phyloP scores from a whole-genome alignment of 2,113 vertebrate genomes.

The Microtus pennsylvanicus region DNA sequence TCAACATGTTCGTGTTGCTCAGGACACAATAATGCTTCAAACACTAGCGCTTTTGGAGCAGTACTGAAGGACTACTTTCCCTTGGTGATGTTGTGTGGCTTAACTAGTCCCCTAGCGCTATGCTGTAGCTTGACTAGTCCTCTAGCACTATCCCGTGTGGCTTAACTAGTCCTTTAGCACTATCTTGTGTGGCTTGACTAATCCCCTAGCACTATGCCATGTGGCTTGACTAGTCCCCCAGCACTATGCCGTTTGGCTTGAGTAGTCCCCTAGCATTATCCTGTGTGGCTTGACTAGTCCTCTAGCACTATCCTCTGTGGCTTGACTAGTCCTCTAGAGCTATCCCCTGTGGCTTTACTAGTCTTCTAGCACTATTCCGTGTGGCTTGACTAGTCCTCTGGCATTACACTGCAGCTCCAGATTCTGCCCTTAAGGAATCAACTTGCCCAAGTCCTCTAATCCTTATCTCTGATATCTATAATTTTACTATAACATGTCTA shows the following conservation, averaged over 20 bases:
- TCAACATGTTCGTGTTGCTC: not conserved
- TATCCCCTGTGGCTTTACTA: too few relatives aligned
- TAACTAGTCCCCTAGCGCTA: too few relatives aligned
- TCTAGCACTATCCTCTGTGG: too few relatives aligned
- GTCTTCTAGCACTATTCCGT: not conserved
- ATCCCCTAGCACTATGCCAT: not conserved
- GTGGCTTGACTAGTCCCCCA: too few relatives aligned
- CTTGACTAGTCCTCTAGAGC: too few relatives aligned
- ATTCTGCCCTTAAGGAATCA: not conserved
- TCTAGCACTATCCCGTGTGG: too few relatives aligned
- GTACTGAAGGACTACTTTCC: not conserved
- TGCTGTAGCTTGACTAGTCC: too few relatives aligned
- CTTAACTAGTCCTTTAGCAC: not conserved
- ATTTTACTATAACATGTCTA: not conserved
- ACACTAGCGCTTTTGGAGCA: not conserved
- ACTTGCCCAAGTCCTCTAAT: not conserved
- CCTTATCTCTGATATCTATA: not conserved
- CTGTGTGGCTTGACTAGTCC: not conserved
- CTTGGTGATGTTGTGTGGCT: not conserved
- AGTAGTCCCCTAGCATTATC: not conserved
- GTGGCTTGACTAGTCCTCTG: not conserved
- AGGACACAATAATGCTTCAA: not conserved
- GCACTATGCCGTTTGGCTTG: not conserved
- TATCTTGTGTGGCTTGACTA: not conserved
- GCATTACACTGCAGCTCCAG: not conserved